Evolutionary conservation across 2,113 vertebrate species (phyloP).

Genomic region (Neolamprologus cancellatus): DNA sequence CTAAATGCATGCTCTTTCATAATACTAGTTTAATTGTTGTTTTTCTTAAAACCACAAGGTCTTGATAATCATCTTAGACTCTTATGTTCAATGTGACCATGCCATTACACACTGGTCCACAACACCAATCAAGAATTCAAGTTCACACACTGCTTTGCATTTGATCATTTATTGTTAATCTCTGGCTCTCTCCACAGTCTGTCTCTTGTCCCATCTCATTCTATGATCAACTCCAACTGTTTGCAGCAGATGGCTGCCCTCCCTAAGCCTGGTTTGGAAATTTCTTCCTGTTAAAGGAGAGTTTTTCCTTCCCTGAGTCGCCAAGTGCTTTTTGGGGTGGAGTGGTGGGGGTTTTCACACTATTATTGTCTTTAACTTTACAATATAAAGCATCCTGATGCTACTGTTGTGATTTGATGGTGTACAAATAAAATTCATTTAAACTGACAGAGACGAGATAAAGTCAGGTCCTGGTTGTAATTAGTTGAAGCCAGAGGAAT

Average conservation of each 20-base stretch:
- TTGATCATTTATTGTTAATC: background rate
- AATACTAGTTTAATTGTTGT: background rate
- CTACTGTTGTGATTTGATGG: background rate
- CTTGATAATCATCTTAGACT: background rate
- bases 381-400: background rate
- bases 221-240: background rate
- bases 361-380: background rate
- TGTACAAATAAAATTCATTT: background rate
- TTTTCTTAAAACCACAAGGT: background rate
- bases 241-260: background rate
- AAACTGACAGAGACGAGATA: background rate
- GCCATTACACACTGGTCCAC: background rate
- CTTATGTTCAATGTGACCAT: background rate
- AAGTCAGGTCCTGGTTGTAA: background rate
- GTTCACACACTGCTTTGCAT: background rate
- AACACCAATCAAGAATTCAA: background rate
- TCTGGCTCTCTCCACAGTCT: background rate
- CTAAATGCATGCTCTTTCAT: background rate
- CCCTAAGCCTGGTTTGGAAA: background rate
- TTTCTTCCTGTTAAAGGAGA: background rate
- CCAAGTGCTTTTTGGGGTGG: background rate
- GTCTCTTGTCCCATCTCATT: background rate
- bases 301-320: rapidly evolving
- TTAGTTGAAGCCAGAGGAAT: background rate
- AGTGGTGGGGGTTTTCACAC: background rate